Evolutionary conservation across 2,888 invertebrate species (phyloP), one percentile per base, ranked within the genome.

Genomic region (Linyphia triangularis): DNA sequence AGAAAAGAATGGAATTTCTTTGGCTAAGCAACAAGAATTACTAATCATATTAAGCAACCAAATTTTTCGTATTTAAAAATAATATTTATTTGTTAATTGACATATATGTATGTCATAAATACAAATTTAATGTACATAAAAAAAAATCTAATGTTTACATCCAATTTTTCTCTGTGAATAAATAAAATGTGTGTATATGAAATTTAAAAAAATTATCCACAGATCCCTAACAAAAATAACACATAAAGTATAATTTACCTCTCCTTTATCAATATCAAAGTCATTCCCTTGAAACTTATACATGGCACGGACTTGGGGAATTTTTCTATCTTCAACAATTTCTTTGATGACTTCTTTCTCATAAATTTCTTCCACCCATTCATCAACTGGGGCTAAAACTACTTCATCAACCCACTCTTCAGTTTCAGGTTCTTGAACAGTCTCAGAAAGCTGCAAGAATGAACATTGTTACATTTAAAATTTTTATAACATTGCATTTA

Each of bases 231-330:
- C 37, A 89, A 89, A 63, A 13, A 51, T 40, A 72, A 19, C 22
- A 72, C 26, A 61, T 16, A 33, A 43, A 63, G 51, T 7, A 37
- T 69, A 4, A 91, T 92, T 92, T 91, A 94, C 94, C 93, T 99
- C 98, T 79, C 97, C 97, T 93, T 98, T 99, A 81, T 94, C 94
- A 95, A 98, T 97, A 72, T 95, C 95, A 94, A 98, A 97, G 69
- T 98, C 98, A 92, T 98, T 97, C 0, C 98, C 98, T 81, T 95
- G 95, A 94, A 98, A 99, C 16, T 96, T 95, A 93, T 98, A 99
- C 72, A 97, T 93, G 10, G 93, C 93, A 89, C 92, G 93, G 79
- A 96, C 97, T 94, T 98, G 98, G 0, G 97, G 97, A 22, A 98
- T 95, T 90, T 96, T 94, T 90, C 96, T 94, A 91, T 97, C 97